A percentile compares a stretch with the other conserved stretches of the same genome.
Evolutionary conservation across 2,888 invertebrate species (phyloP).

Genomic region (Chromoteleia sp.): DNA sequence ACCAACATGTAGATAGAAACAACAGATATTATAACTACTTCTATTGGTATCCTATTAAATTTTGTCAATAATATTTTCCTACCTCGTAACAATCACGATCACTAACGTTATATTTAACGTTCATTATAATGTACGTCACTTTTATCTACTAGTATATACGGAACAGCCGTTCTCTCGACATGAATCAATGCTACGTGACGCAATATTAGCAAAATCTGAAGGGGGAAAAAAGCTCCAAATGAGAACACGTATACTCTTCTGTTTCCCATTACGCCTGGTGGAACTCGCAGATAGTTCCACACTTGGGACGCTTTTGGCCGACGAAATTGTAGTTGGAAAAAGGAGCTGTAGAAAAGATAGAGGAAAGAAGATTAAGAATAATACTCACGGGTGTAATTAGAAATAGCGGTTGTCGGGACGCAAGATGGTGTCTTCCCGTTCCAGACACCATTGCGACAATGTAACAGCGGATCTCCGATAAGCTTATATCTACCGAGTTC

Average conservation of each 20-base stretch:
- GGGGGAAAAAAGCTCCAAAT: constrained; percentile 31
- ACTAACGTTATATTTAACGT: too few species aligned
- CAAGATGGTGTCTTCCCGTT: constrained; percentile 91
- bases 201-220: constrained; percentile 43
- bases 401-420: constrained; percentile 93
- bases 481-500: constrained; percentile 94
- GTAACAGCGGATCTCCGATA: constrained; percentile 90
- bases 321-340: constrained; percentile 25
- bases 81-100: too few species aligned
- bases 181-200: constrained; percentile 50
- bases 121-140: too few species aligned
- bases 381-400: constrained; percentile 92
- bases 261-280: constrained; percentile 40
- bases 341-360: constrained; percentile 46
- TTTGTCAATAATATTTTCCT: too few species aligned
- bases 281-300: constrained; percentile 38
- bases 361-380: constrained; percentile 64
- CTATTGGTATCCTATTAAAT: too few species aligned
- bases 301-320: constrained; percentile 40
- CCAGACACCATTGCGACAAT: constrained; percentile 94
- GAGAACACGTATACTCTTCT: constrained; percentile 49
- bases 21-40: too few species aligned
- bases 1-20: too few species aligned
- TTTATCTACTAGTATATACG: too few species aligned
- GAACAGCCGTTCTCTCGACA: constrained; percentile 1